Percentiles rank a stretch among this genome's conserved stretches.
Conservation (phyloP, 2,888 invertebrate species). For the Coleophora flavipennella region DNA sequence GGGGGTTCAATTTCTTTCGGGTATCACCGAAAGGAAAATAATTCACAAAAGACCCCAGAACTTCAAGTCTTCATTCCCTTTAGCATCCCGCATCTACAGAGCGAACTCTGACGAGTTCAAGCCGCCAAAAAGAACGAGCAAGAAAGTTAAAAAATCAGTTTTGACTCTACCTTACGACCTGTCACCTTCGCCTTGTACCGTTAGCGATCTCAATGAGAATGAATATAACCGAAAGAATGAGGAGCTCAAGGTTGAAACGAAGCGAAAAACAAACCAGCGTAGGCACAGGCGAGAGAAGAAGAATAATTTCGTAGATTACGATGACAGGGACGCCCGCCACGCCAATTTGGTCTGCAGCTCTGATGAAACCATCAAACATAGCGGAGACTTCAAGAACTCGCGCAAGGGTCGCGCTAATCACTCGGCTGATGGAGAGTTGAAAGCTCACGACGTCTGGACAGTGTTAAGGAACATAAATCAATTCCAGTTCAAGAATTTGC, state of each 20-base stretch:
- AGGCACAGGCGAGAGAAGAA: not conserved
- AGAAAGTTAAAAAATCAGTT: constrained; percentile 50
- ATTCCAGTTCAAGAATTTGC: constrained; percentile 47
- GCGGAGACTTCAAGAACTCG: not conserved
- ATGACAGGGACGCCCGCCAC: too few relatives aligned
- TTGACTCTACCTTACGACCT: constrained; percentile 47
- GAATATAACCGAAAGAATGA: constrained; percentile 36
- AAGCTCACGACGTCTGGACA: constrained; percentile 49
- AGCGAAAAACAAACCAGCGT: constrained; percentile 12
- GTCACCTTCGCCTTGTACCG: constrained; percentile 37
- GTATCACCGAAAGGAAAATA: constrained; percentile 39
- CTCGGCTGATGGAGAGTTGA: constrained; percentile 20
- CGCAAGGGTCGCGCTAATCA: constrained; percentile 14
- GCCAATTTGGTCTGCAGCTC: too few relatives aligned
- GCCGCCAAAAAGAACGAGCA: constrained; percentile 25
- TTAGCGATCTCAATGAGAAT: constrained; percentile 55
- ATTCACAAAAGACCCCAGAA: constrained; percentile 32
- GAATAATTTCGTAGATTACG: not conserved
- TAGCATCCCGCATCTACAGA: constrained; percentile 46
- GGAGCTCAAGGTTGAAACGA: constrained; percentile 34
- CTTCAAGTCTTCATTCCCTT: constrained; percentile 38
- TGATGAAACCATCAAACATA: too few relatives aligned
- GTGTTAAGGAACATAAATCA: constrained; percentile 48
- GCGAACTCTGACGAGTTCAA: constrained; percentile 55
- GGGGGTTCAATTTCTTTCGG: constrained; percentile 30